These are phyloP conservation scores for Pseudomugil tenellus DNA, from an alignment of 2,797 vertebrate genomes.

Conservation along the genomic window DNA sequence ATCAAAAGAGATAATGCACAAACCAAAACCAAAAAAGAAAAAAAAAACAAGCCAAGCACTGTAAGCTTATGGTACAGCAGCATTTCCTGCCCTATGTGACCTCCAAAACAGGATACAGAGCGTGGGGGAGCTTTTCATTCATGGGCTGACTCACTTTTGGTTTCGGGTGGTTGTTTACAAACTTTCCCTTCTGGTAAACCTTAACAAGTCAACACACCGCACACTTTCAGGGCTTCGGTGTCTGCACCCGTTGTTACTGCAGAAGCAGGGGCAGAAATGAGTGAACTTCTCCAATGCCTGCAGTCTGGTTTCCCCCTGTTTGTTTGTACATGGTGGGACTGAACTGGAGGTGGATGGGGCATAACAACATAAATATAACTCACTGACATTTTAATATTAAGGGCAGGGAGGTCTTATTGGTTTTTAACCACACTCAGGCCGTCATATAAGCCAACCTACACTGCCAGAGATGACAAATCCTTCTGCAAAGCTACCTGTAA, in stretches of 20 bases:
- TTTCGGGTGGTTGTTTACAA: constrained; percentile 32
- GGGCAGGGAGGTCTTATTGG: neutral
- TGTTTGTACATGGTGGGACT: neutral
- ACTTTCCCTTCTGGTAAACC: constrained; percentile 54
- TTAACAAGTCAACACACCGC: neutral
- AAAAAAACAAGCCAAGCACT: neutral
- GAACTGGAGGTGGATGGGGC: constrained; percentile 2
- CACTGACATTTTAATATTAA: neutral
- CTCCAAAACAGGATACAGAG: constrained; percentile 60
- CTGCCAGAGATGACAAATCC: neutral
- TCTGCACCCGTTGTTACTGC: neutral
- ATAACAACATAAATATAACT: constrained; percentile 8
- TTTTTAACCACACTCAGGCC: constrained; percentile 7
- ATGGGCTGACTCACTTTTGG: constrained; percentile 32
- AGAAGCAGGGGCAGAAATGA: constrained; percentile 7
- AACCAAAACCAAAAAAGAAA: neutral
- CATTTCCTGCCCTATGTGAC: constrained; percentile 33
- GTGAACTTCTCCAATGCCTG: constrained; percentile 11
- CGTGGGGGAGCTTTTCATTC: constrained; percentile 2
- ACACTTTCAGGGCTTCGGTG: neutral
- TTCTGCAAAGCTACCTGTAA: neutral
- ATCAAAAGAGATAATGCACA: neutral
- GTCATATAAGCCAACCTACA: neutral
- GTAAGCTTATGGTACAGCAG: neutral
- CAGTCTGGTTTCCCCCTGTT: constrained; percentile 12